Conservation (phyloP, 2,888 invertebrate species). For the Choreutis nemorana region DNA sequence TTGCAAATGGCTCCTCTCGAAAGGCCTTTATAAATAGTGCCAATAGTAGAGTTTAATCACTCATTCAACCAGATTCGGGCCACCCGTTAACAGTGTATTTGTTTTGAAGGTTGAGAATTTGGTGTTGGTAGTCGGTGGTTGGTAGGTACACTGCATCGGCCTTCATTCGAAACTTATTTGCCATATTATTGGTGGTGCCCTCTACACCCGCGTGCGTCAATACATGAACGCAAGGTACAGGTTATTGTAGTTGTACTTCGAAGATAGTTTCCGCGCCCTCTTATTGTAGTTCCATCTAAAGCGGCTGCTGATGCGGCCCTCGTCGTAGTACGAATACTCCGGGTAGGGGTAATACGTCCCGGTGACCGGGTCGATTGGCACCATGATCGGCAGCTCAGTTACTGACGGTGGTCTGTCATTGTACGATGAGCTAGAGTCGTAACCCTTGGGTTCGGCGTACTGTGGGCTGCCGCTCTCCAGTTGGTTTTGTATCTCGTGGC, state of each 20-base stretch:
- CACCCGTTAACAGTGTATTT: slow-evolving; percentile 47
- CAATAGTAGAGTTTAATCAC: slow-evolving; percentile 35
- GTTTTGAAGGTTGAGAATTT: slow-evolving; percentile 27
- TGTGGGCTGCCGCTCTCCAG: slow-evolving; percentile 40
- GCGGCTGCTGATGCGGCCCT: slow-evolving; percentile 33
- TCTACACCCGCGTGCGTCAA: slow-evolving; percentile 38
- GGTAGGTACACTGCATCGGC: slow-evolving; percentile 54
- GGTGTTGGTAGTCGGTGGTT: slow-evolving; percentile 27
- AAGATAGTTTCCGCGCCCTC: slow-evolving; percentile 25
- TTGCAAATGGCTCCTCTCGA: slow-evolving; percentile 5
- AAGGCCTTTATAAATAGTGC: slow-evolving; percentile 39
- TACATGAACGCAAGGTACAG: slow-evolving; percentile 63
- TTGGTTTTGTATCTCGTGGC: slow-evolving; percentile 36
- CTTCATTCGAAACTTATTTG: slow-evolving; percentile 54
- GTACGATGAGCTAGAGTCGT: slow-evolving; percentile 34
- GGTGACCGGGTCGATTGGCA: slow-evolving; percentile 39
- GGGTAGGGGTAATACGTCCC: slow-evolving; percentile 49
- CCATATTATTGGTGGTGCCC: slow-evolving; percentile 13
- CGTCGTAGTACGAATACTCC: slow-evolving; percentile 44
- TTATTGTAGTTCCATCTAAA: slow-evolving; percentile 32
- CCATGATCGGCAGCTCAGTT: slow-evolving; percentile 46
- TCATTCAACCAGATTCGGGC: slow-evolving; percentile 59
- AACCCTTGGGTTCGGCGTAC: slow-evolving; percentile 44
- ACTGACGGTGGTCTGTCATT: slow-evolving; percentile 39
- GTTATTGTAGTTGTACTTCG: slow-evolving; percentile 48